phyloP scores from a whole-genome alignment of 2,888 invertebrate species.

The Perizoma flavofasciatum region DNA sequence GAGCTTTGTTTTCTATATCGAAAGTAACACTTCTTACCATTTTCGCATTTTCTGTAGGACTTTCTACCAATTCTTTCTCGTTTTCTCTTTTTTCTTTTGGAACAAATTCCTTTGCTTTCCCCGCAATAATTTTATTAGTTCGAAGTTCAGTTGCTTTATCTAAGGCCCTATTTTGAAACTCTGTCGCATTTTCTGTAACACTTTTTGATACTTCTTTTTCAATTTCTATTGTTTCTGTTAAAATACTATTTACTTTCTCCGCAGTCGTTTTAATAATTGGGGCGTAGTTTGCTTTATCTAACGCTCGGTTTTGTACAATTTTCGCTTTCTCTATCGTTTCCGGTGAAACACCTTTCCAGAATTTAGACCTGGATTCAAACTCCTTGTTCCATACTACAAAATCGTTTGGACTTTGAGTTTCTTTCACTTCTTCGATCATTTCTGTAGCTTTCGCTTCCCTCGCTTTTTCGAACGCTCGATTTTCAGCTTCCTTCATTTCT shows the following conservation, averaged over 20 bases:
- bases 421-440: constrained; percentile 1
- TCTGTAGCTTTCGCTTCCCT: constrained; percentile 11
- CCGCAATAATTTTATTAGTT: too few relatives aligned
- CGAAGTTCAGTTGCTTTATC: too few relatives aligned
- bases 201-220: too few relatives aligned
- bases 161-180: too few relatives aligned
- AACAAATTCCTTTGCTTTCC: too few relatives aligned
- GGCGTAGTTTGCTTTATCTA: too few relatives aligned
- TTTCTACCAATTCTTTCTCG: too few relatives aligned
- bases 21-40: background rate
- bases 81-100: too few relatives aligned
- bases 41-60: background rate
- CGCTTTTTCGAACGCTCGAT: constrained; percentile 6
- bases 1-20: background rate
- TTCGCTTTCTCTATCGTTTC: background rate
- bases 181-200: too few relatives aligned
- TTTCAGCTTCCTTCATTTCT: background rate
- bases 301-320: background rate
- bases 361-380: constrained; percentile 16
- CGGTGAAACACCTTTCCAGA: constrained; percentile 14
- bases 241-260: too few relatives aligned
- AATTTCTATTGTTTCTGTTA: too few relatives aligned
- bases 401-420: constrained; percentile 2
- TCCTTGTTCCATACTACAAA: constrained; percentile 13
- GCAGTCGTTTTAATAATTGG: too few relatives aligned